Conservation (phyloP, 35 echinoderm and acorn worm genomes). For the Ophiothrix spiculata region DNA sequence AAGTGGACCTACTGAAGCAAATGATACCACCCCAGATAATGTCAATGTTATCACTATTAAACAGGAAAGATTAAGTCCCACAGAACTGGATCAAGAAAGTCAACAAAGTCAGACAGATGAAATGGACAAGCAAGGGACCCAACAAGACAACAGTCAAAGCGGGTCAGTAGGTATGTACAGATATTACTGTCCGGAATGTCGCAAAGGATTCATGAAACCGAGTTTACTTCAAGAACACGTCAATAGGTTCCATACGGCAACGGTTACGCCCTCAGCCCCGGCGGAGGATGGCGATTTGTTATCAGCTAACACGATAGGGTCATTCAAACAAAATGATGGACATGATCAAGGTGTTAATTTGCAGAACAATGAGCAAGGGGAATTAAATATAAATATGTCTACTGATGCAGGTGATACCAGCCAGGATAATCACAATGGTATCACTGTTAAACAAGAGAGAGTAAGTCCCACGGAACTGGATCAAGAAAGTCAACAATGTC, state of each 20-base stretch:
- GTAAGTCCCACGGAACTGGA: not conserved
- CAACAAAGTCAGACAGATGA: not conserved
- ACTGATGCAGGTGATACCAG: not conserved
- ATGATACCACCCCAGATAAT: constrained; percentile 1
- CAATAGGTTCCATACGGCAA: constrained; percentile 26
- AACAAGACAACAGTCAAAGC: constrained; percentile 12
- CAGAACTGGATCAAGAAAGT: not conserved
- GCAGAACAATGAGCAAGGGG: not conserved
- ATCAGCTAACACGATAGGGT: not conserved
- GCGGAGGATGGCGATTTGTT: not conserved
- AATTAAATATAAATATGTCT: too few species aligned
- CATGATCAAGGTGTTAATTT: not conserved
- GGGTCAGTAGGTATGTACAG: too few species aligned
- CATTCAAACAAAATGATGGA: not conserved
- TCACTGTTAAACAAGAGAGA: not conserved
- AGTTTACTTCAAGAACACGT: constrained; percentile 35
- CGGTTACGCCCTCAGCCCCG: not conserved
- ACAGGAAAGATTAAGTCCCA: not conserved
- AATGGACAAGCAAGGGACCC: not conserved
- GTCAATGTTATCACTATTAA: not conserved
- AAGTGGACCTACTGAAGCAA: not conserved
- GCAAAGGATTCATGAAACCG: constrained; percentile 22
- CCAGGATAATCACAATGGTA: constrained; percentile 5
- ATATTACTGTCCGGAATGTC: constrained; percentile 29
- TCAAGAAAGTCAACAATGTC: not conserved